A percentile compares a stretch with the other conserved stretches of the same genome.
Evolutionary conservation across 30 jellyfish, hydroid and myxozoan species (phyloP).

Genomic region (Pseudorhiza aurosa): DNA sequence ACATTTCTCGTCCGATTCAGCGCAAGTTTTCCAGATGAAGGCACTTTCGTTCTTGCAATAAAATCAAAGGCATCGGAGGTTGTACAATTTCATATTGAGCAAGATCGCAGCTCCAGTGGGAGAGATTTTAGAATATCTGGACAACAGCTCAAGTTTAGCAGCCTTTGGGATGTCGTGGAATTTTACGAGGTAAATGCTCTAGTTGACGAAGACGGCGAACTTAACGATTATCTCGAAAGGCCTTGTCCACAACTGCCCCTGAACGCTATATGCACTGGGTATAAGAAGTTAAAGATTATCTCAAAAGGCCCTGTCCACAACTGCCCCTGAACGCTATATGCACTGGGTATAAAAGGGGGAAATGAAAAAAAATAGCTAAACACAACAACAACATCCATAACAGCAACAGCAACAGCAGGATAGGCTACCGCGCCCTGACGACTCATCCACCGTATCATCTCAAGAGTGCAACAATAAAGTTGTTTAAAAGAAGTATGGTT

Average conservation of each 20-base stretch:
- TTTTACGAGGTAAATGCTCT: conserved; percentile 5
- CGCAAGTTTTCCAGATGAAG: conserved; percentile 29
- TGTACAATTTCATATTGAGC: conserved; percentile 45
- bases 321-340: conserved; percentile 54
- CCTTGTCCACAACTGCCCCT: conserved; percentile 57
- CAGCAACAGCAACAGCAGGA: conserved; percentile 1
- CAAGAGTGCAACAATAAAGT: too few relatives aligned
- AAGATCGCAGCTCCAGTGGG: not conserved
- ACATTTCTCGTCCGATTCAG: conserved; percentile 52
- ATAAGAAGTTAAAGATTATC: conserved; percentile 12
- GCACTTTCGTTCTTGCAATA: conserved; percentile 51
- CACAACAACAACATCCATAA: too few relatives aligned
- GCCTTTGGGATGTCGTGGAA: conserved; percentile 16
- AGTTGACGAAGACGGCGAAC: conserved; percentile 24
- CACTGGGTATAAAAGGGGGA: conserved; percentile 32
- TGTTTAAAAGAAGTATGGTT: too few relatives aligned
- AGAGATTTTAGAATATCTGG: conserved; percentile 4
- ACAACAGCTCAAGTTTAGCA: conserved; percentile 1
- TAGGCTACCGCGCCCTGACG: not conserved
- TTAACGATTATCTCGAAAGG: not conserved
- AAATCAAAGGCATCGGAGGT: conserved; percentile 20
- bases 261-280: conserved; percentile 47
- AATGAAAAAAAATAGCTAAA: too few relatives aligned
- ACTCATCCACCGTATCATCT: too few relatives aligned
- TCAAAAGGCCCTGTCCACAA: conserved; percentile 32